These are phyloP conservation scores for Phanerotoma sp. DNA, from an alignment of 2,888 invertebrate species.

Conservation along the genomic window DNA sequence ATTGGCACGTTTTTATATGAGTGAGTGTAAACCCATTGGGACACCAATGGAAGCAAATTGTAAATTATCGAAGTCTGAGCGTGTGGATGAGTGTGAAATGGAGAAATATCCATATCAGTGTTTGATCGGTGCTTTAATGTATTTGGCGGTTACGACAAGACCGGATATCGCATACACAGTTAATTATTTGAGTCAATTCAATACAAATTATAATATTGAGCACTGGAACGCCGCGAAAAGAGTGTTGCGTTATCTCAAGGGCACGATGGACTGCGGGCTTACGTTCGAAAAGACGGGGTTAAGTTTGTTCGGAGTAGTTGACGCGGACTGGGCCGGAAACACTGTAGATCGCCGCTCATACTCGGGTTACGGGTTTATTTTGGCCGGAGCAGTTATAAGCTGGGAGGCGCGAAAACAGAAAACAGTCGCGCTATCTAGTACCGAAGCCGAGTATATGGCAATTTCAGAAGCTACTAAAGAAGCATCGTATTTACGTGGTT, in stretches of 20 bases:
- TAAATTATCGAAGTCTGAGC: constrained; percentile 2
- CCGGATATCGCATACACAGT: constrained; percentile 7
- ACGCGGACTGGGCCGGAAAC: constrained; percentile 25
- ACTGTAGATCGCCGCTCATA: constrained; percentile 21
- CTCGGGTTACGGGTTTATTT: constrained; percentile 25
- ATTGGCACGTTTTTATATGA: background rate
- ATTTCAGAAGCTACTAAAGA: constrained; percentile 28
- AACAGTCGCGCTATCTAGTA: constrained; percentile 24
- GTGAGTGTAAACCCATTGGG: constrained; percentile 17
- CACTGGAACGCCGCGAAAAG: constrained; percentile 24
- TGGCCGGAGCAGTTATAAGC: constrained; percentile 14
- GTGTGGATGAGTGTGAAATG: background rate
- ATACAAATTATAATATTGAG: background rate
- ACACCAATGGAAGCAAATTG: constrained; percentile 21
- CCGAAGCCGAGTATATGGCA: constrained; percentile 27
- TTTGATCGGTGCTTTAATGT: constrained; percentile 15
- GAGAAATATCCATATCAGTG: constrained; percentile 2
- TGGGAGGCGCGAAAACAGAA: constrained; percentile 29
- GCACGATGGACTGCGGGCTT: constrained; percentile 6
- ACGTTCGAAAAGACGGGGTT: background rate
- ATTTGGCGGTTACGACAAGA: constrained; percentile 8
- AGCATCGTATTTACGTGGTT: constrained; percentile 15
- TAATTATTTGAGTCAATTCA: constrained; percentile 21
- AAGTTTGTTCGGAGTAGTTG: constrained; percentile 11
- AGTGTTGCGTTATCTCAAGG: constrained; percentile 17